Evolutionary conservation across 2,888 invertebrate genomes (phyloP).

Genomic region (Margaritifera margaritifera): DNA sequence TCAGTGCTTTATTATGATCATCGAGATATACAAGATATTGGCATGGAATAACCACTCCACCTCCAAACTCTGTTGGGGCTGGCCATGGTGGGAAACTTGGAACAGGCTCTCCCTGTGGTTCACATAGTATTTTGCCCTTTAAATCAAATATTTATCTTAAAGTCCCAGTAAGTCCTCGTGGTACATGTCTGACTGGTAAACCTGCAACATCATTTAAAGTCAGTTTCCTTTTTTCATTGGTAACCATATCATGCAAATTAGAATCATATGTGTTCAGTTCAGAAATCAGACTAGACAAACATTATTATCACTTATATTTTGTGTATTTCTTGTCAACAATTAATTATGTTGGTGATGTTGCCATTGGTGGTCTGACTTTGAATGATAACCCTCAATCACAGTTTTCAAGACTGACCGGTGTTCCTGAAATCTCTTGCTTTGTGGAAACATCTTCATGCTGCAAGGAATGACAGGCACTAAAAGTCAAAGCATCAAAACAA

Average conservation of each 20-base stretch:
- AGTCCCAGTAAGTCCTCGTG: constrained; percentile 3
- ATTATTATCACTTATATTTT: constrained; percentile 16
- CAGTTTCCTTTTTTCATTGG: constrained; percentile 11
- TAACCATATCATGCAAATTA: constrained; percentile 4
- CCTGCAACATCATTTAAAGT: constrained; percentile 9
- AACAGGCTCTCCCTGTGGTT: constrained; percentile 4
- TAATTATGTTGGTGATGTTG: constrained; percentile 3
- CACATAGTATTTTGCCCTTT: constrained; percentile 2
- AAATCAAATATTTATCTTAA: constrained; percentile 14
- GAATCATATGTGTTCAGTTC: not conserved
- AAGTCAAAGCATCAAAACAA: no score
- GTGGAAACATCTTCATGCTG: no score
- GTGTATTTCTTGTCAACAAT: constrained; percentile 16
- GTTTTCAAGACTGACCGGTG: not conserved
- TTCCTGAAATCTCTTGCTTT: no score
- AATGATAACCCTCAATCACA: constrained; percentile 11
- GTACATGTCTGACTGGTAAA: constrained; percentile 17
- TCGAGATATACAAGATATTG: constrained; percentile 4
- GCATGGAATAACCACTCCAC: constrained; percentile 19
- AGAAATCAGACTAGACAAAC: constrained; percentile 22
- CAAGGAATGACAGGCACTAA: no score
- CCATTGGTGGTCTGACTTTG: constrained; percentile 8
- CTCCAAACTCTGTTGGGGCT: constrained; percentile 5
- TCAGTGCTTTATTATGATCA: no score
- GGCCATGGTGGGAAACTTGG: constrained; percentile 24